phyloP scores from a whole-genome alignment of 2,113 vertebrate genomes.

The Cynopterus brachyotis region DNA sequence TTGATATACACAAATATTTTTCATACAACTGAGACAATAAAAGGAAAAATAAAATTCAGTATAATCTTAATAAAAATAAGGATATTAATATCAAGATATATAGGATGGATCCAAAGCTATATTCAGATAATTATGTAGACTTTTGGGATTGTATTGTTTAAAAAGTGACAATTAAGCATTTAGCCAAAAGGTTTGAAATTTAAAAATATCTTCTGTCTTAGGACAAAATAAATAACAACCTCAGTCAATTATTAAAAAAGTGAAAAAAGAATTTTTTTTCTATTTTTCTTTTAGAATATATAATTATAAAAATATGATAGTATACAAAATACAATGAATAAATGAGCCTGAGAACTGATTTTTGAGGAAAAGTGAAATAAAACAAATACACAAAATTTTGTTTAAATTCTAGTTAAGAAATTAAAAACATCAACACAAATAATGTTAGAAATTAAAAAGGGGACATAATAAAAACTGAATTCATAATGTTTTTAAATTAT shows the following conservation, averaged over 20 bases:
- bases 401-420: slow-evolving; percentile 8
- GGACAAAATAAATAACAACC: background rate
- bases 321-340: background rate
- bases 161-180: background rate
- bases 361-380: background rate
- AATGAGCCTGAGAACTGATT: background rate
- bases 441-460: slow-evolving; percentile 4
- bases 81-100: background rate
- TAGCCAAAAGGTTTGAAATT: background rate
- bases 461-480: background rate
- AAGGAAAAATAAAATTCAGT: background rate
- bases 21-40: background rate
- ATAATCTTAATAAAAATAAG: background rate
- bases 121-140: background rate
- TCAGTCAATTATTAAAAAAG: background rate
- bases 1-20: background rate
- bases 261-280: background rate
- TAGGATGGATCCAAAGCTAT: background rate
- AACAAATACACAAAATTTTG: background rate
- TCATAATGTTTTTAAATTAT: background rate
- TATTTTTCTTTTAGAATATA: background rate
- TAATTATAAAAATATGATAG: background rate
- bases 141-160: background rate
- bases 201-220: background rate
- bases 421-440: background rate